Evolutionary conservation across 1,140 invertebrate genomes (phyloP), one percentile per base, ranked within the genome.

Genomic region (Himalopsyche phryganea): DNA sequence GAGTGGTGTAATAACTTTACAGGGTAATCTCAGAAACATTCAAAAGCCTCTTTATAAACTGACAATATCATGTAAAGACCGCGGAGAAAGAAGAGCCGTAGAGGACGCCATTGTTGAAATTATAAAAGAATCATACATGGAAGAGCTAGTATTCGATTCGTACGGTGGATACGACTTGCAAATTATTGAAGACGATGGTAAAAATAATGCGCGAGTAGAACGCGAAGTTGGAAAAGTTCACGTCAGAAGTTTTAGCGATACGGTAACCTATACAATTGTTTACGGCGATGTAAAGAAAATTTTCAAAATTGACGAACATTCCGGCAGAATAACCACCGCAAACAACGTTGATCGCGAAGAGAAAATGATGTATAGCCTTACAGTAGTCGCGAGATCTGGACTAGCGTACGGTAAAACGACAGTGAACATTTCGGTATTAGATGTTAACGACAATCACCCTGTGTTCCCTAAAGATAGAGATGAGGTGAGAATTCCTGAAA

Each of bases 401-500:
- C 69, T 85, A 9, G 81, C 85, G 0, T 89, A 84, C 66, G 89
- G 87, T 0, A 82, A 85, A 62, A 88, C 85, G 20, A 77, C 73
- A 9, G 89, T 96, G 0, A 89, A 88, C 59, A 84, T 99, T 36
- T 84, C 85, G 0, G 78, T 98, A 0, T 72, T 88, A n/a, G 94
- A 98, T 75, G 78, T 94, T 2, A 98, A 98, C 70, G 95, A 98
- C 72, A 94, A 95, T 73, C 82, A 86, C 33, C 94, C 95, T 0
- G 78, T 83, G 49, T 97, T 97, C 71, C 80, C 84, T 7, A 81
- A 84, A 60, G 85, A 86, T 38, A 85, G 85, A 54, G 87, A 91
- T 59, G 85, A 90, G 67, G 84, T 92, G 15, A 76, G 77, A 41
- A 73, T 96, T 10, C 78, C 85, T 10, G 94, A 97, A 79, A 92